Conservation (phyloP, 2,797 vertebrate species). For the Phoxinus dragarum region DNA sequence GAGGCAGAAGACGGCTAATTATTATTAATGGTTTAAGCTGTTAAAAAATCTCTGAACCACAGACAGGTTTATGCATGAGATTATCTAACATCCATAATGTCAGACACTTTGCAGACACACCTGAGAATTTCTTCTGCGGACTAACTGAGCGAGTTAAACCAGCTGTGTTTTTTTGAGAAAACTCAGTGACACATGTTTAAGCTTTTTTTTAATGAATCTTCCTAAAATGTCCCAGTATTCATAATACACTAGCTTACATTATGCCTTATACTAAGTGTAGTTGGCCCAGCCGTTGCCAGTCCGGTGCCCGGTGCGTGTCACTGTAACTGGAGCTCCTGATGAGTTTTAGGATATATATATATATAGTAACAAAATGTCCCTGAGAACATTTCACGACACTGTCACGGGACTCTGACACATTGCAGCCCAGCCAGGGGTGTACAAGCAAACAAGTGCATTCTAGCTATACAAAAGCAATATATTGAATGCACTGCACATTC, state of each 20-base stretch:
- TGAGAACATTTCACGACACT: slow-evolving; percentile 32
- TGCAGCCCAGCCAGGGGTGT: neutral
- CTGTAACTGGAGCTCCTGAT: slow-evolving; percentile 55
- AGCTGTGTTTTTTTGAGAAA: slow-evolving; percentile 53
- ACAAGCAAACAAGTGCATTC: slow-evolving; percentile 10
- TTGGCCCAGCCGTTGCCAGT: neutral
- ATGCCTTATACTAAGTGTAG: neutral
- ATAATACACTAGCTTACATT: neutral
- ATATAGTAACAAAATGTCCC: slow-evolving; percentile 52
- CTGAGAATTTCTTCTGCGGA: slow-evolving; percentile 28
- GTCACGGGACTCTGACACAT: slow-evolving; percentile 16
- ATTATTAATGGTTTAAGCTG: neutral
- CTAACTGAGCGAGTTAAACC: slow-evolving; percentile 63
- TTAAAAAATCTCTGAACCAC: neutral
- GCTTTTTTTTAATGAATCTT: neutral
- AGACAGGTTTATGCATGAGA: neutral
- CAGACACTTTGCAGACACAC: slow-evolving; percentile 38
- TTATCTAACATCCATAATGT: neutral
- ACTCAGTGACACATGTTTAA: neutral
- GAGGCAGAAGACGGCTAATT: neutral
- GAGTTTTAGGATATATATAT: slow-evolving; percentile 44
- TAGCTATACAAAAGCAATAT: neutral
- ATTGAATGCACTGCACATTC: neutral
- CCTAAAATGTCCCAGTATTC: neutral
- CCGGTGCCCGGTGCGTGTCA: neutral